These are phyloP conservation scores for Oxytorus armatus DNA, from an alignment of 2,888 invertebrate species.

Conservation along the genomic window DNA sequence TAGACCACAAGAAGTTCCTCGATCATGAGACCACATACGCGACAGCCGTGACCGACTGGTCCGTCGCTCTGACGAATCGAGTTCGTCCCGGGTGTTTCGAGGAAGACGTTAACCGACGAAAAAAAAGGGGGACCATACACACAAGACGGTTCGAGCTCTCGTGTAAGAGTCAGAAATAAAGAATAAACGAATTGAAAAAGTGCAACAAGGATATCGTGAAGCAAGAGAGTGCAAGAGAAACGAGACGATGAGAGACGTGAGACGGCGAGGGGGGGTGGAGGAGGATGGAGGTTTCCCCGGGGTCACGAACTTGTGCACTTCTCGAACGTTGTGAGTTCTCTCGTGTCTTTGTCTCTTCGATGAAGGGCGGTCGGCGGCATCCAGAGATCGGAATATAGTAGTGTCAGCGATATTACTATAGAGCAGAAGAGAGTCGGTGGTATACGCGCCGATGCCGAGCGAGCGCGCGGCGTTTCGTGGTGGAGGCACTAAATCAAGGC, in stretches of 20 bases:
- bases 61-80: constrained; percentile 75
- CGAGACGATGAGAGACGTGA: not conserved
- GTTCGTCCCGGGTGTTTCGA: constrained; percentile 75
- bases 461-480: constrained; percentile 77
- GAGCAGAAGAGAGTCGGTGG: constrained; percentile 44
- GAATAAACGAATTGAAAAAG: constrained; percentile 60
- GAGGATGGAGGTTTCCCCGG: too few relatives aligned
- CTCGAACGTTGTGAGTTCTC: constrained; percentile 72
- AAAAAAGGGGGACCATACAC: constrained; percentile 60
- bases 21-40: constrained; percentile 45
- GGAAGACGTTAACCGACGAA: constrained; percentile 69
- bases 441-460: constrained; percentile 60
- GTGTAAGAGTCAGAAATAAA: constrained; percentile 49
- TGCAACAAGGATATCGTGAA: constrained; percentile 41
- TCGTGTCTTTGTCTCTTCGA: constrained; percentile 81
- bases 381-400: constrained; percentile 74
- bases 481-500: constrained; percentile 84
- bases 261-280: constrained; percentile 27
- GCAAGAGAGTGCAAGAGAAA: constrained; percentile 33
- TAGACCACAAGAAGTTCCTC: too few relatives aligned
- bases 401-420: constrained; percentile 43
- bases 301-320: constrained; percentile 78
- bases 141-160: constrained; percentile 44
- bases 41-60: constrained; percentile 68
- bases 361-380: constrained; percentile 77